Percentiles rank a stretch among this genome's conserved stretches.
These are phyloP conservation scores for Ciona savignyi DNA, from an alignment of 23 tunicate genomes.

Conservation along the genomic window DNA sequence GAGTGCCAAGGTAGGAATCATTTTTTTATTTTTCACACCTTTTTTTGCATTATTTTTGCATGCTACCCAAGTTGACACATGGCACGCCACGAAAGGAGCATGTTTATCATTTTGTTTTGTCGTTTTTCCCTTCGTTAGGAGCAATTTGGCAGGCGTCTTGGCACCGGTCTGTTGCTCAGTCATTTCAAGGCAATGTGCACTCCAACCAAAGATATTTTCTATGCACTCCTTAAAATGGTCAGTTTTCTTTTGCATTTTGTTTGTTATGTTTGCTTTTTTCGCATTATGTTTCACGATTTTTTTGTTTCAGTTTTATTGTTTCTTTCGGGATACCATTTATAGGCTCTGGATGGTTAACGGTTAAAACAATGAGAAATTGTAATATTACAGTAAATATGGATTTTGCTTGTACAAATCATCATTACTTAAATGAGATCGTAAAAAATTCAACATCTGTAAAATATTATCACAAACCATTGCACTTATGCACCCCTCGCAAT, in stretches of 20 bases:
- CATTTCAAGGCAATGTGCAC: conserved; percentile 35
- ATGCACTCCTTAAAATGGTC: conserved; percentile 84
- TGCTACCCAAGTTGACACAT: no score
- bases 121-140: conserved; percentile 39
- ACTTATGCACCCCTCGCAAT: no score
- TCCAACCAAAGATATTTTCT: conserved; percentile 52
- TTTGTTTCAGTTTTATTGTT: conserved; percentile 4
- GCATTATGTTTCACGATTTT: background rate
- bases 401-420: no score
- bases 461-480: no score
- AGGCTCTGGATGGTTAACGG: no score
- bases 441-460: no score
- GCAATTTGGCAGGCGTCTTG: conserved; percentile 38
- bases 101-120: background rate
- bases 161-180: conserved; percentile 47
- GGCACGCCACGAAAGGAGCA: no score
- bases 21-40: background rate
- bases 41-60: conserved; percentile 11
- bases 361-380: no score
- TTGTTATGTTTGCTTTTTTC: conserved; percentile 7
- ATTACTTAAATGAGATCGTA: no score
- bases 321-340: no score
- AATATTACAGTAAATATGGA: no score
- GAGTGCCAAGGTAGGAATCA: conserved; percentile 68
- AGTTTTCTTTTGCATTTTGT: conserved; percentile 14